Percentiles rank a stretch among this genome's conserved stretches.
Conservation (phyloP, 2,797 vertebrate species). For the Leptatherina wallacei region DNA sequence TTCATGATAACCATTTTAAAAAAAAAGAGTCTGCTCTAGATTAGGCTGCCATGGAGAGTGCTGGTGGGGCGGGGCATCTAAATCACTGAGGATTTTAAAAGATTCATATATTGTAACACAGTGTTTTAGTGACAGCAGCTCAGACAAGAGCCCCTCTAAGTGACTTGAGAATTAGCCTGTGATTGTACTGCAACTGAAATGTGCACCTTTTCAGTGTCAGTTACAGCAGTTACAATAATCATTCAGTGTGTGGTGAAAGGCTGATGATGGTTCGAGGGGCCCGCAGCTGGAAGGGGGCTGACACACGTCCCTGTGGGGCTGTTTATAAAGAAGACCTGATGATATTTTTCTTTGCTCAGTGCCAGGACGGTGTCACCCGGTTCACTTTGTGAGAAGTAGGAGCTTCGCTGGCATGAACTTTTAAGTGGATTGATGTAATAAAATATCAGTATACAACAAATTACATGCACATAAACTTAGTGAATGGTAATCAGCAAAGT, state of each 20-base stretch:
- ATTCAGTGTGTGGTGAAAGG: constrained; percentile 23
- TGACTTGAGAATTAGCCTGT: constrained; percentile 50
- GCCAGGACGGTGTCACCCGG: too few relatives aligned
- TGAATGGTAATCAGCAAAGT: too few relatives aligned
- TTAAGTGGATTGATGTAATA: too few relatives aligned
- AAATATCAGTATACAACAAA: too few relatives aligned
- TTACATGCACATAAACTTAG: too few relatives aligned
- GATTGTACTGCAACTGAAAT: constrained; percentile 35
- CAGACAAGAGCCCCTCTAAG: constrained; percentile 27
- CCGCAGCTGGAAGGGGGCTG: constrained; percentile 18
- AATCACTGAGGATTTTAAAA: constrained; percentile 67
- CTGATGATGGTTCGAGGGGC: constrained; percentile 37
- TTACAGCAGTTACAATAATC: constrained; percentile 33
- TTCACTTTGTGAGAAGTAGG: too few relatives aligned
- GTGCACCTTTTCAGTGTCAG: constrained; percentile 35
- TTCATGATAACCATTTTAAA: constrained; percentile 92
- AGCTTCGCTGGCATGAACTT: too few relatives aligned
- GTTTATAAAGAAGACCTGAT: constrained; percentile 3
- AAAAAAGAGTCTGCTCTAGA: constrained; percentile 92
- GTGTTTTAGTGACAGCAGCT: constrained; percentile 70
- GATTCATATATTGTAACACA: constrained; percentile 89
- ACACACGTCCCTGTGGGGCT: constrained; percentile 2
- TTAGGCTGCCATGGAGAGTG: constrained; percentile 88
- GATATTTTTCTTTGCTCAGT: neutral
- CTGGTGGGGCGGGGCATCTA: constrained; percentile 24